A percentile compares a stretch with the other conserved stretches of the same genome.
Evolutionary conservation across 2,888 invertebrate genomes (phyloP).

Genomic region (Drosophila koepferae): DNA sequence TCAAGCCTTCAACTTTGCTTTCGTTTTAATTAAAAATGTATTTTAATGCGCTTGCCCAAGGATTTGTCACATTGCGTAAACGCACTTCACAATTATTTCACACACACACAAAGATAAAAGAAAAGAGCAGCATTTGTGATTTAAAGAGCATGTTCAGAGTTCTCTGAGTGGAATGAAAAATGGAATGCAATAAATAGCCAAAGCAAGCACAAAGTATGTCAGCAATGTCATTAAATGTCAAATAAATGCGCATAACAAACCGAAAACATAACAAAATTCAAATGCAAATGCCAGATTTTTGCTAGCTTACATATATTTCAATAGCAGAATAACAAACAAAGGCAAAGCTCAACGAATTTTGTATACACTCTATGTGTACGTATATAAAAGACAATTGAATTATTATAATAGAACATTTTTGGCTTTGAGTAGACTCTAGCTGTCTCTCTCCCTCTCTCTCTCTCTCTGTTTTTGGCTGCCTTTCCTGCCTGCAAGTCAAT

Average conservation of each 20-base stretch:
- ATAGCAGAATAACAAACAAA: slow-evolving; percentile 10
- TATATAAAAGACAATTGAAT: slow-evolving; percentile 10
- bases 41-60: slow-evolving; percentile 73
- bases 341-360: slow-evolving; percentile 20
- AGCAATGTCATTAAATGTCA: slow-evolving; percentile 78
- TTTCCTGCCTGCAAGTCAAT: slow-evolving; percentile 3
- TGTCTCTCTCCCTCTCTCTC: neutral
- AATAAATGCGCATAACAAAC: slow-evolving; percentile 67
- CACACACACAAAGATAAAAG: neutral
- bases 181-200: slow-evolving; percentile 70
- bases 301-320: slow-evolving; percentile 20
- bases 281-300: slow-evolving; percentile 58
- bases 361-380: neutral
- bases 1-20: slow-evolving; percentile 73
- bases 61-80: slow-evolving; percentile 37
- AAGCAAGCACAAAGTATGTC: slow-evolving; percentile 65
- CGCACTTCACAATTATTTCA: slow-evolving; percentile 1
- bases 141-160: slow-evolving; percentile 5
- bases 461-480: neutral
- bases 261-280: slow-evolving; percentile 21
- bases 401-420: slow-evolving; percentile 1
- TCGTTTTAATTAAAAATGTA: slow-evolving; percentile 76
- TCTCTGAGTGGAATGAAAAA: neutral
- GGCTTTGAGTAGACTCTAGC: neutral
- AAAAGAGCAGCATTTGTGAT: neutral